Evolutionary conservation across 1,140 invertebrate species (phyloP), one percentile per base, ranked within the genome.

Genomic region (Trichomalopsis sarcophagae): DNA sequence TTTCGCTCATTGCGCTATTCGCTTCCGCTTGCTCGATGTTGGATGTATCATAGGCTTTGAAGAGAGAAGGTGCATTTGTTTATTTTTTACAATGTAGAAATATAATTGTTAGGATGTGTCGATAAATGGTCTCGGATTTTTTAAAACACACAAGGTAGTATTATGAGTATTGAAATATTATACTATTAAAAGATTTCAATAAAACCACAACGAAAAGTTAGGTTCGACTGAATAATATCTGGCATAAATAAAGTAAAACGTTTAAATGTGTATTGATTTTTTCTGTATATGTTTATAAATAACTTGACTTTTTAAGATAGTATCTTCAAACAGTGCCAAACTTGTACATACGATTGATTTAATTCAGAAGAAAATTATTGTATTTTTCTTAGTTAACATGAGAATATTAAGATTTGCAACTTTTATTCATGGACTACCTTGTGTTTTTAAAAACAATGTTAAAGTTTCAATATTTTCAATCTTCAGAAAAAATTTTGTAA

Each of bases 1-100:
- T 79, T 84, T 78, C 55, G 78, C 66, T 85, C 73, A 74, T 81
- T 50, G 50, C 47, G 36, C 78, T 85, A 30, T 85, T 85, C 55
- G 73, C 30, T 85, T 85, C 36, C 40, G 27, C 55, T 74, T 78
- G 44, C 40, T 84, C 66, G 27, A 71, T 78, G 66, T 79, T 84
- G 76, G 7, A 44, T 74, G 36, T 81, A 81, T 81, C 36, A 75
- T 68, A 75, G 47, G 14, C 50, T 84, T 44, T 27, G 14, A 62
- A 5, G 50, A 55, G 4, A 33, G 36, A 11, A 84, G 36, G 23
- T 76, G 33, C 14, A 36, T 77, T 78, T 77, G n/a, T 77, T 68
- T 55, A 77, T 78, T 69, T 66, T 44, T 76, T 83, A 30, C 69
- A 50, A 78, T 78, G 36, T 80, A 84, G 27, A 21, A 50, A 44